These are phyloP conservation scores for Asobara japonica DNA, from an alignment of 1,140 invertebrate species.

Conservation along the genomic window DNA sequence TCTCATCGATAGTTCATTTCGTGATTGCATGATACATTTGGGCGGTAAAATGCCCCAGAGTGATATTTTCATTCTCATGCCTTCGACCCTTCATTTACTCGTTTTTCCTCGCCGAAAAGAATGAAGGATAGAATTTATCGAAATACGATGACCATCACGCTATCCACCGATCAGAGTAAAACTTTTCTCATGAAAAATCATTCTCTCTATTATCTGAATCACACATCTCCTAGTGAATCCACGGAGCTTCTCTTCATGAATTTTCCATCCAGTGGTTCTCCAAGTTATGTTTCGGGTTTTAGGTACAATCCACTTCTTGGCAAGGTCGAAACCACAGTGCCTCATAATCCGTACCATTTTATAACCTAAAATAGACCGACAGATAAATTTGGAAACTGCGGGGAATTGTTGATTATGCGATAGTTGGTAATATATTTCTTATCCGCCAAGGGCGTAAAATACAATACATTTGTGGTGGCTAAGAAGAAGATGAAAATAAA, in stretches of 20 bases:
- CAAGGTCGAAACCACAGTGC: background rate
- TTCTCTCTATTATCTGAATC: background rate
- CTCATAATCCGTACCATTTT: conserved; percentile 23
- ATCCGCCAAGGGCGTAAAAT: background rate
- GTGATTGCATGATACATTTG: conserved; percentile 14
- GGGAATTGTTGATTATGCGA: background rate
- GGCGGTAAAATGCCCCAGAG: background rate
- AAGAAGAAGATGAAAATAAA: conserved; percentile 56
- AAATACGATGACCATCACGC: conserved; percentile 36
- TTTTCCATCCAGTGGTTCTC: conserved; percentile 55
- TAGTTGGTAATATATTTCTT: background rate
- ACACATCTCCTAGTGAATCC: background rate
- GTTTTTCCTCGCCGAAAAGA: background rate
- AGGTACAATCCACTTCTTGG: background rate
- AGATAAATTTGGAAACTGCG: background rate
- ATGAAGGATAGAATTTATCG: conserved; percentile 25
- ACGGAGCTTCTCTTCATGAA: conserved; percentile 46
- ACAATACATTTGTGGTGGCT: background rate
- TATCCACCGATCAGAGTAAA: conserved; percentile 36
- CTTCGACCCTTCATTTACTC: background rate
- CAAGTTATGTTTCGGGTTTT: conserved; percentile 42
- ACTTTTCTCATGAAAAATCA: conserved; percentile 19
- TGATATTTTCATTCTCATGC: background rate
- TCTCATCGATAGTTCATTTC: conserved; percentile 12
- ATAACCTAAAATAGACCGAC: background rate